Conservation (phyloP, 2,113 vertebrate genomes). For the Eurypyga helias region DNA sequence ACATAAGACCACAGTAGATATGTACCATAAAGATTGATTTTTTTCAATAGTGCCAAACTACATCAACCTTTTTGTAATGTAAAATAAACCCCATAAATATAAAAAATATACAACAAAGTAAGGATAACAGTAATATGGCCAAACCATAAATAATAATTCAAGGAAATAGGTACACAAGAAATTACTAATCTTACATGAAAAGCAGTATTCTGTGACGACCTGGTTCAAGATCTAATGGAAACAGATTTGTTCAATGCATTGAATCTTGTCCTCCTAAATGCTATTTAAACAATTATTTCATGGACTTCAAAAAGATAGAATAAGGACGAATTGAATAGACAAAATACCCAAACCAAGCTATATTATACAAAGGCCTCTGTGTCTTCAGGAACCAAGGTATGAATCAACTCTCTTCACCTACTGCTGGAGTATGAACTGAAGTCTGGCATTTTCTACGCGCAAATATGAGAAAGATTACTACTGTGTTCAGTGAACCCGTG, state of each 20-base stretch:
- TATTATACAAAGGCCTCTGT: neutral
- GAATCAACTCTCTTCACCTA: constrained; percentile 17
- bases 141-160: neutral
- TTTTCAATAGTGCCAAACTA: neutral
- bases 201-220: neutral
- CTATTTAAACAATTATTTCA: neutral
- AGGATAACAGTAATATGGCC: neutral
- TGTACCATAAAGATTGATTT: neutral
- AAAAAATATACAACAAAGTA: neutral
- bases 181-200: neutral
- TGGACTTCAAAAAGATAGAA: neutral
- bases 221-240: neutral
- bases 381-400: neutral
- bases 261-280: neutral
- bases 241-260: neutral
- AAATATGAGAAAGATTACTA: constrained; percentile 43
- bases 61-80: neutral
- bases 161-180: neutral
- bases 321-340: neutral
- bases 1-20: neutral
- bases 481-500: constrained; percentile 51
- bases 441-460: neutral
- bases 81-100: too few species aligned
- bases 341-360: neutral
- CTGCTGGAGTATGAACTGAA: constrained; percentile 3